These are phyloP conservation scores for Oreochromis aureus DNA, from an alignment of 2,113 vertebrate genomes.

Conservation along the genomic window DNA sequence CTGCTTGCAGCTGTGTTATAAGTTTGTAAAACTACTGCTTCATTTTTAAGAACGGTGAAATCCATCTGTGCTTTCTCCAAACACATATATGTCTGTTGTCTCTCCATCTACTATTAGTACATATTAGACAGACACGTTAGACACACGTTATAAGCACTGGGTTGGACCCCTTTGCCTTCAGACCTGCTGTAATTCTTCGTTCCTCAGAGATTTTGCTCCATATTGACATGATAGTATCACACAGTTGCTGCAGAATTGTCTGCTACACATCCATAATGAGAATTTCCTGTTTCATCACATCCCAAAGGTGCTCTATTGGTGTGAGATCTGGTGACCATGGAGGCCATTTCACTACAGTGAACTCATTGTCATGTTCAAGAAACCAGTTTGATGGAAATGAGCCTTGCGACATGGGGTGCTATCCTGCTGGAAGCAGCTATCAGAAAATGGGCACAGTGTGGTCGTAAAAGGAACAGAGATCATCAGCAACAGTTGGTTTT, in stretches of 20 bases:
- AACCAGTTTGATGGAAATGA: not conserved
- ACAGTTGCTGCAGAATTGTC: not conserved
- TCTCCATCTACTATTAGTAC: fast-evolving
- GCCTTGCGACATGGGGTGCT: not conserved
- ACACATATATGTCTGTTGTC: not conserved
- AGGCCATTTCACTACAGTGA: not conserved
- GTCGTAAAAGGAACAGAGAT: not conserved
- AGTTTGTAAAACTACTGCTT: not conserved
- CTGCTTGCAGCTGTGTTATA: not conserved
- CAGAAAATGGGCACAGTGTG: not conserved
- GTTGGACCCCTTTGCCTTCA: not conserved
- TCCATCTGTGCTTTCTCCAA: not conserved
- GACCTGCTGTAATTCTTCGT: not conserved
- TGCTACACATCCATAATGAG: not conserved
- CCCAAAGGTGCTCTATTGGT: not conserved
- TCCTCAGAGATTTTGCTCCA: not conserved
- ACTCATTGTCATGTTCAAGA: not conserved
- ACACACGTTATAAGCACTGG: not conserved
- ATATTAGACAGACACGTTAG: not conserved
- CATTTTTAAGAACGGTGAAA: not conserved
- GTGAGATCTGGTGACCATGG: not conserved
- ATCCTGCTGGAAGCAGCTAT: not conserved
- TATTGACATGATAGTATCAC: not conserved
- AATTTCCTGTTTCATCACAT: not conserved
- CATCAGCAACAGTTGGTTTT: not conserved